These are phyloP conservation scores for Propsilocerus akamusi DNA, from an alignment of 1,140 invertebrate species.

Conservation along the genomic window DNA sequence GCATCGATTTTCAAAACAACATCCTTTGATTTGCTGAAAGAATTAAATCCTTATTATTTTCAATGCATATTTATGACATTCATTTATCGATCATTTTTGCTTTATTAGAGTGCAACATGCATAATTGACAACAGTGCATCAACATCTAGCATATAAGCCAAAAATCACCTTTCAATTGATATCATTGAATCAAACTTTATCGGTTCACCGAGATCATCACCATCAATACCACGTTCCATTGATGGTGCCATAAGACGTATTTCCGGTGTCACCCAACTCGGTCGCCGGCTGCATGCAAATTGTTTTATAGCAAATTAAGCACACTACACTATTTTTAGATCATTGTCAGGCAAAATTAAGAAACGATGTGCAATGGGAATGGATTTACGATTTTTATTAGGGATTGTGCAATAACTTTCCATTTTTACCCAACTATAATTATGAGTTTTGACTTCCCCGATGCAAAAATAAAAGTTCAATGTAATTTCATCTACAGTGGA, in stretches of 20 bases:
- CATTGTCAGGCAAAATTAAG: too few species aligned
- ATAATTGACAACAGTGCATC: conserved; percentile 9
- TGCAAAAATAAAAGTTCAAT: too few species aligned
- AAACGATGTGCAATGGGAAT: too few species aligned
- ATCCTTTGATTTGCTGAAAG: conserved; percentile 11
- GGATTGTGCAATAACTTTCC: too few species aligned
- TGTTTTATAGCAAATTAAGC: too few species aligned
- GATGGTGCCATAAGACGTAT: conserved; percentile 59
- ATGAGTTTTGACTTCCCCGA: too few species aligned
- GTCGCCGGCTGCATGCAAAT: conserved; percentile 38
- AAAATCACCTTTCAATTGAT: not conserved
- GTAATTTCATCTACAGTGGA: too few species aligned
- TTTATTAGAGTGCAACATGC: not conserved
- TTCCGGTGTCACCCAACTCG: conserved; percentile 44
- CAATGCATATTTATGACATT: conserved; percentile 6
- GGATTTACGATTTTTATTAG: too few species aligned
- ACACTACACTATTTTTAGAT: too few species aligned
- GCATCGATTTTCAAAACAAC: conserved; percentile 18
- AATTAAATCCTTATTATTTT: conserved; percentile 10
- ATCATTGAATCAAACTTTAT: conserved; percentile 12
- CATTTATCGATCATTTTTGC: not conserved
- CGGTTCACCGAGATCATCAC: conserved; percentile 12
- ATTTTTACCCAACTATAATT: too few species aligned
- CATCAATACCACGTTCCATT: conserved; percentile 50
- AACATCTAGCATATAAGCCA: conserved; percentile 7